These are phyloP conservation scores for Sphenopsis melanotis DNA, from an alignment of 2,797 vertebrate genomes.

Conservation along the genomic window DNA sequence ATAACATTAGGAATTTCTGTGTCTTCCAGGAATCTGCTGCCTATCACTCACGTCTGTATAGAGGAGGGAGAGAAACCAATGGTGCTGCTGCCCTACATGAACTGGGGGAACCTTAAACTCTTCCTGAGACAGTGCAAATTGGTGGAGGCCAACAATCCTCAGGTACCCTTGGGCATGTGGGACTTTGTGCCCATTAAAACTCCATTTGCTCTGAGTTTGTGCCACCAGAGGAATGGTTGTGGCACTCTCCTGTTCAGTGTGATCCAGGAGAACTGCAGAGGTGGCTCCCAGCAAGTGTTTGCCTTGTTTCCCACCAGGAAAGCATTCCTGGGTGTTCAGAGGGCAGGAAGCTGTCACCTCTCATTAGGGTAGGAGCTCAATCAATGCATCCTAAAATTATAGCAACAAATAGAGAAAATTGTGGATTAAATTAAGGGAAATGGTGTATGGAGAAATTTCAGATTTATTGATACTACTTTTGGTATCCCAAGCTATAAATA, in stretches of 20 bases:
- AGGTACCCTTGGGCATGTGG: constrained; percentile 74
- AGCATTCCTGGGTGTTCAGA: neutral
- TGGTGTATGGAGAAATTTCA: neutral
- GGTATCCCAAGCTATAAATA: neutral
- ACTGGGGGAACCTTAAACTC: constrained; percentile 97
- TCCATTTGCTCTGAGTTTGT: neutral
- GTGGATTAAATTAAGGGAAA: neutral
- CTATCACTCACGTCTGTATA: constrained; percentile 93
- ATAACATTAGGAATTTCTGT: neutral
- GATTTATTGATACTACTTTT: neutral
- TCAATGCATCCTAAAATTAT: neutral
- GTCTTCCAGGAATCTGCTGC: constrained; percentile 88
- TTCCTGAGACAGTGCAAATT: constrained; percentile 98
- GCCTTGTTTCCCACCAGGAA: neutral
- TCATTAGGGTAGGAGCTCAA: neutral
- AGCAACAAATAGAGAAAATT: neutral
- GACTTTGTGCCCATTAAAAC: neutral
- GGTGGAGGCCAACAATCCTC: constrained; percentile 98
- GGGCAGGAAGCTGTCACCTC: neutral
- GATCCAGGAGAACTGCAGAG: neutral
- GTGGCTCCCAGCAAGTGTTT: neutral
- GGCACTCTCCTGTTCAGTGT: neutral
- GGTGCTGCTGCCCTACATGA: constrained; percentile 96
- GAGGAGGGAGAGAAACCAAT: constrained; percentile 98
- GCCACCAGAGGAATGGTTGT: neutral